phyloP scores from a whole-genome alignment of 2,888 invertebrate species.

The Taphrorychus bicolor region DNA sequence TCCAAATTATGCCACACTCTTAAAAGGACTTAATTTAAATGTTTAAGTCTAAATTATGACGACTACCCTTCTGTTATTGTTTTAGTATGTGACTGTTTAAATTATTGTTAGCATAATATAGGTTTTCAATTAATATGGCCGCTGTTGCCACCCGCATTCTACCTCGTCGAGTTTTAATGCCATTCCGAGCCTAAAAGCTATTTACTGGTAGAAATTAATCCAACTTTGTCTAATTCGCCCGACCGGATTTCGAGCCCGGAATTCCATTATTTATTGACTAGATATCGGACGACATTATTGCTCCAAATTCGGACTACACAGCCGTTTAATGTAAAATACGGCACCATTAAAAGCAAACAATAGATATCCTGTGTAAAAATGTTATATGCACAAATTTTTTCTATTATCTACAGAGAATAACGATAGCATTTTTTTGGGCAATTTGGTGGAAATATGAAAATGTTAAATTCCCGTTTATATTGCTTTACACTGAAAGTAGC shows the following conservation, averaged over 20 bases:
- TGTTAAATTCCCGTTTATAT: no score
- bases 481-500: no score
- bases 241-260: background rate
- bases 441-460: no score
- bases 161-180: background rate
- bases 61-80: no score
- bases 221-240: background rate
- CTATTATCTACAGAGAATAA: no score
- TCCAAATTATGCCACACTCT: background rate
- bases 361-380: background rate
- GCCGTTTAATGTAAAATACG: background rate
- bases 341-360: background rate
- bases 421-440: background rate
- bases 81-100: no score
- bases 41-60: no score
- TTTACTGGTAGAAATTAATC: background rate
- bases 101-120: background rate
- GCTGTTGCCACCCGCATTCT: no score
- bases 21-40: background rate
- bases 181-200: background rate
- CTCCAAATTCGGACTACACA: background rate
- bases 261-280: background rate
- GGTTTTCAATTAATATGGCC: no score
- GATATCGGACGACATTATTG: background rate
- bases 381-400: no score